Evolutionary conservation across 2,888 invertebrate genomes (phyloP), one percentile per base, ranked within the genome.

Genomic region (Crepidodera aurea): DNA sequence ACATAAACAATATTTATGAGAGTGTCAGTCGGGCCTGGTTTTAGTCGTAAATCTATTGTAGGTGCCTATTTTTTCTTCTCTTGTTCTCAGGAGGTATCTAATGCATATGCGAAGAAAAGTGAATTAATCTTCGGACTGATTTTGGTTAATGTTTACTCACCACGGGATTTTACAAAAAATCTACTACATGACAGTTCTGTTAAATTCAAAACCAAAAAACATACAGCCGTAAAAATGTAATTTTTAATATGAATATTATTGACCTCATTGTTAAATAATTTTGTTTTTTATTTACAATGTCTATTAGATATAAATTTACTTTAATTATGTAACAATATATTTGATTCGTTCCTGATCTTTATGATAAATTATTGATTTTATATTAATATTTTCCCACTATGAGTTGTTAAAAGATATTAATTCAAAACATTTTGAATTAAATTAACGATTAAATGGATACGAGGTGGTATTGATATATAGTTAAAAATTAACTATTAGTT

Each of bases 1-100:
- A 80, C 80, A 80, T 81, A 81, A 81, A 81, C 80, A 80, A 80
- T 81, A 81, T 81, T 81, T 81, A 81, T 80, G 80, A 79, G 75
- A 76, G 73, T 79, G 81, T 81, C 81, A 81, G 79, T 75, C 77
- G 77, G 78, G 77, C 79, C 79, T 73, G 78, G 77, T 79, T 80
- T 74, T 70, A 75, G 72, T 79, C 80, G 78, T 81, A 81, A 81
- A 81, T 81, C 80, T 80, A 78, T 78, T 77, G 75, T 73, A 67
- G 71, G 71, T 66, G 66, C 65, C 73, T 75, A 75, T 76, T 76
- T 72, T 69, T 67, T 70, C 55, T 62, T 72, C 70, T 70, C 64
- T 67, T 68, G 67, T 72, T 74, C 71, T 73, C 69, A 54, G 71
- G 74, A 69, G 71, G 69, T 72, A 71, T 76, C 75, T 76, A 75